A percentile compares a stretch with the other conserved stretches of the same genome.
Conservation (phyloP, 2,888 invertebrate genomes). For the Criorhina ranunculi region DNA sequence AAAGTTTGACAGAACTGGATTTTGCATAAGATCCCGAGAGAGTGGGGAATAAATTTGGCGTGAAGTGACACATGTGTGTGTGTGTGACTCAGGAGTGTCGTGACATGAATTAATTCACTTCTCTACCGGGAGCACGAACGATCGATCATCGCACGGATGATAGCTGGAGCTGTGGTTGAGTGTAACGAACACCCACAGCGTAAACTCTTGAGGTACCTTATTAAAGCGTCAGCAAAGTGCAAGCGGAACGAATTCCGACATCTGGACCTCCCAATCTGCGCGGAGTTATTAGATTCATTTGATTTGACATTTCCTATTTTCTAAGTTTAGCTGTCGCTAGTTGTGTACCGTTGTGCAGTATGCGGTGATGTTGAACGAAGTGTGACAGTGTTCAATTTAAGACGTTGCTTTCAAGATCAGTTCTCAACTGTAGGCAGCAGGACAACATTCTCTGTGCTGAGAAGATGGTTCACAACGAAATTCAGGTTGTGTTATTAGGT, state of each 20-base stretch:
- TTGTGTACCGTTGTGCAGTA: neutral
- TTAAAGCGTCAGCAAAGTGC: conserved; percentile 23
- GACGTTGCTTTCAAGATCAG: too few species aligned
- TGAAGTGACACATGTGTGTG: conserved; percentile 57
- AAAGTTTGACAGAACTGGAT: conserved; percentile 31
- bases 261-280: conserved; percentile 23
- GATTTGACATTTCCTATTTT: conserved; percentile 11
- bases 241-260: conserved; percentile 20
- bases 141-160: conserved; percentile 67
- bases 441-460: too few species aligned
- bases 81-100: too few species aligned
- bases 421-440: too few species aligned
- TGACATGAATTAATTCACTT: conserved; percentile 73
- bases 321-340: neutral
- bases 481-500: too few species aligned
- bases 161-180: conserved; percentile 38
- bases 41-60: conserved; percentile 65
- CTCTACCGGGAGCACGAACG: conserved; percentile 20
- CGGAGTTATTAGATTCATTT: conserved; percentile 6
- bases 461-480: too few species aligned
- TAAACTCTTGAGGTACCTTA: conserved; percentile 36
- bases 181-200: conserved; percentile 55
- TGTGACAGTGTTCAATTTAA: too few species aligned
- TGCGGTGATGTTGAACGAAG: neutral
- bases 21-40: conserved; percentile 56